phyloP scores from a whole-genome alignment of 2,797 vertebrate species.

The Phylloscopus collybita region DNA sequence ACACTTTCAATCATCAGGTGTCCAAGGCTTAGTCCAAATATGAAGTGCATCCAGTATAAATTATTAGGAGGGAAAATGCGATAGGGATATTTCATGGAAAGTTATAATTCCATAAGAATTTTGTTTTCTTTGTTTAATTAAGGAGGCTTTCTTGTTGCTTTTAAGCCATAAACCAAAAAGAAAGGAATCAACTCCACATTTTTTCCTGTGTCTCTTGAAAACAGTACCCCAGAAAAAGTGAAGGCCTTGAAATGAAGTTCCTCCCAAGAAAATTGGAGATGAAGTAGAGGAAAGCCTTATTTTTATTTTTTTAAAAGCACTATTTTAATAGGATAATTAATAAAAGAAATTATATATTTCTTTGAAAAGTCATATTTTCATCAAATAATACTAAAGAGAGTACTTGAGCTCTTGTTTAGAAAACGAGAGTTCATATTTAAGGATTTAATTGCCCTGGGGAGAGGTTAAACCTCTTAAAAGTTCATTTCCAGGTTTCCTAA shows the following conservation, averaged over 20 bases:
- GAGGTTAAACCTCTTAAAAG: conserved; percentile 40
- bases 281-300: background rate
- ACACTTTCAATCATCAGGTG: background rate
- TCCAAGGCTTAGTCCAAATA: background rate
- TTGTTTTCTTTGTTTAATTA: background rate
- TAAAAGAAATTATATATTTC: background rate
- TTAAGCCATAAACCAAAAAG: background rate
- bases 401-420: conserved; percentile 25
- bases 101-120: background rate
- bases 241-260: background rate
- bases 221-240: background rate
- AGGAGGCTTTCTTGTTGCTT: background rate
- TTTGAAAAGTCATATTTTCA: background rate
- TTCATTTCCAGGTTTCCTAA: conserved; percentile 24
- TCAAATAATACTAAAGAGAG: background rate
- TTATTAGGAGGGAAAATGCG: background rate
- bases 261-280: background rate
- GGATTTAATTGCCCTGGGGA: conserved; percentile 30
- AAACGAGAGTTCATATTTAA: conserved; percentile 6
- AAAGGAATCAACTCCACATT: background rate
- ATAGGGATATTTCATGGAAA: background rate
- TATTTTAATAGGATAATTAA: background rate
- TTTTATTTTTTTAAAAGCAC: no score
- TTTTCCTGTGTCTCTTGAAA: background rate
- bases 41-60: background rate